Base-by-base conservation (phyloP, 1,140 invertebrate species). In the Tetranychus cinnabarinus region DNA sequence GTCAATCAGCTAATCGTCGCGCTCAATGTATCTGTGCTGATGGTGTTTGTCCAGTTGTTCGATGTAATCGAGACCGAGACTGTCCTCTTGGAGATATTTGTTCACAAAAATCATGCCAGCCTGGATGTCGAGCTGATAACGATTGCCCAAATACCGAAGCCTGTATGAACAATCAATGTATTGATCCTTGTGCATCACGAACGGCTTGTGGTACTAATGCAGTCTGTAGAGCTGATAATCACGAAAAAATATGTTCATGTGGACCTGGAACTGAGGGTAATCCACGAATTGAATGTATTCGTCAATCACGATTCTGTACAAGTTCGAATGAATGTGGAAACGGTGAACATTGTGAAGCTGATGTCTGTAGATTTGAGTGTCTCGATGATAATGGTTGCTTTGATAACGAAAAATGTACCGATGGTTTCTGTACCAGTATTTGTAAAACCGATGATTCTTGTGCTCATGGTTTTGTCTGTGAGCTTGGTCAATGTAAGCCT, bases 201-300 rank as follows among this genome's bases (percentile, higher is more conserved):
- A 46, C 45, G 3, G 60, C 62, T 35, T 91, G 88, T 69, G 88
- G 86, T 31, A 85, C 86, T 1, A 90, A 90, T 71, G 85, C 87
- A 5, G 70, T 87, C 1, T 91, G 62, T 60, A 13, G 33, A 60
- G 78, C 82, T 56, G 72, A 75, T 54, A 79, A 82, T 67, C 86
- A 88, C 70, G 72, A 73, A 36, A 82, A 79, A 5, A 76, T 80
- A 64, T 92, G 88, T 71, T 78, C 78, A 66, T 91, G 88, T 71
- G 59, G 59, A 54, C 36, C 63, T 39, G 63, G 61, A 8, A 66
- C 59, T 56, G 56, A 59, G 31, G 66, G 66, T n/a, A 65, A 63
- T 56, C 64, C 66, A 35, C 68, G 67, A 39, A 59, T 61, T 31
- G 64, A 67, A 42, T 59, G 59, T 34, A 56, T 54, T n/a, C 55